These are phyloP conservation scores for Drosophila gaucha DNA, from an alignment of 2,888 invertebrate genomes.

Conservation along the genomic window DNA sequence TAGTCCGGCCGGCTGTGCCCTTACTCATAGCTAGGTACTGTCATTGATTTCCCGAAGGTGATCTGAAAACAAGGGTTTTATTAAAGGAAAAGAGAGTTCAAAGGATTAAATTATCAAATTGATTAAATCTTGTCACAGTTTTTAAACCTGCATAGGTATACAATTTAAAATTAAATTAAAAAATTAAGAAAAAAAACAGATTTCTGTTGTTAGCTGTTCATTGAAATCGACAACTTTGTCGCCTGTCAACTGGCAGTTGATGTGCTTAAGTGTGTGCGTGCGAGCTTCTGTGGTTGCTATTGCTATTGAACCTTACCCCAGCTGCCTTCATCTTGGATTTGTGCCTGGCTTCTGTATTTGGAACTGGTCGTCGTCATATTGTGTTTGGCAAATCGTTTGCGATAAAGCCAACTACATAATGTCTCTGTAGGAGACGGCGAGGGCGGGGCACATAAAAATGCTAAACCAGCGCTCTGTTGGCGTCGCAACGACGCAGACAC, in stretches of 20 bases:
- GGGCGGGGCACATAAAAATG: slow-evolving; percentile 66
- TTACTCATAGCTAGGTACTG: no score
- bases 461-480: slow-evolving; percentile 73
- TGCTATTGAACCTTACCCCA: no score
- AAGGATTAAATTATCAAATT: no score
- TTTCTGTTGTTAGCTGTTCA: neutral
- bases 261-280: slow-evolving; percentile 12
- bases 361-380: slow-evolving; percentile 67
- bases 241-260: slow-evolving; percentile 51
- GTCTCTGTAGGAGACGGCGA: slow-evolving; percentile 63
- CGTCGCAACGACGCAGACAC: slow-evolving; percentile 60
- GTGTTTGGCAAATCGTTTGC: slow-evolving; percentile 79
- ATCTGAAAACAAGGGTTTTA: no score
- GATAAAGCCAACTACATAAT: slow-evolving; percentile 80
- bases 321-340: slow-evolving; percentile 36
- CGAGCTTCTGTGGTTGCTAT: slow-evolving; percentile 52
- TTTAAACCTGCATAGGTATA: no score
- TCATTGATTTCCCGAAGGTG: no score
- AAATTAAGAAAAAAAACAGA: neutral
- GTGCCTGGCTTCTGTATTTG: slow-evolving; percentile 10
- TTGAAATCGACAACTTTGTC: slow-evolving; percentile 47
- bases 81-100: no score
- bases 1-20: no score
- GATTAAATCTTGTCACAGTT: no score
- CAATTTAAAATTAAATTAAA: neutral